Percentiles rank a stretch among this genome's conserved stretches.
Evolutionary conservation across 2,888 invertebrate genomes (phyloP).

Genomic region (Rhagium mordax): DNA sequence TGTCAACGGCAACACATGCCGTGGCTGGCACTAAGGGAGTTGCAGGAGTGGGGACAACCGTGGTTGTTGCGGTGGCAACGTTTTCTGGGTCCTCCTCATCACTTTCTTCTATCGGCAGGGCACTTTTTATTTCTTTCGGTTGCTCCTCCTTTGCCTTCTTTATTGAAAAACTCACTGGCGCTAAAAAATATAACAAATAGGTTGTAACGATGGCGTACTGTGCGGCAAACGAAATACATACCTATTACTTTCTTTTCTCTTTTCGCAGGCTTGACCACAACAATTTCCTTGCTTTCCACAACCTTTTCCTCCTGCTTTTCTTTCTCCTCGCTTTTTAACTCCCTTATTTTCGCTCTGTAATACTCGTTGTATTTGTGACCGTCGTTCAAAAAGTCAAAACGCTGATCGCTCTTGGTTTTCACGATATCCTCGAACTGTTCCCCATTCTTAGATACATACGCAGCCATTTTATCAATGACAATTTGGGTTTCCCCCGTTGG

Average conservation of each 20-base stretch:
- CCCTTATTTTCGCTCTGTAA: constrained; percentile 80
- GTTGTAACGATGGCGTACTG: background rate
- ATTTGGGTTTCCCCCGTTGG: constrained; percentile 89
- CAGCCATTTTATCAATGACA: constrained; percentile 97
- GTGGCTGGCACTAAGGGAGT: background rate
- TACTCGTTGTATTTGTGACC: constrained; percentile 85
- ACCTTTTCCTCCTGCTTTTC: constrained; percentile 63
- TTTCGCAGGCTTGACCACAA: constrained; percentile 41
- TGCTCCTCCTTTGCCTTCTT: constrained; percentile 81
- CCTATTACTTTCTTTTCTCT: constrained; percentile 67
- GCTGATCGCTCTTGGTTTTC: constrained; percentile 85
- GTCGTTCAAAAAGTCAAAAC: constrained; percentile 90
- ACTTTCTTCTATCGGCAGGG: constrained; percentile 83
- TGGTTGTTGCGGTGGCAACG: constrained; percentile 4
- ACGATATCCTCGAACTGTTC: constrained; percentile 93
- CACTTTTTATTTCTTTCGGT: constrained; percentile 75
- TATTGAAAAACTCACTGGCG: constrained; percentile 88
- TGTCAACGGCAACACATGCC: background rate
- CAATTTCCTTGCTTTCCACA: constrained; percentile 46
- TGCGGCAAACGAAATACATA: constrained; percentile 49
- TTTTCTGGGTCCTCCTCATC: constrained; percentile 74
- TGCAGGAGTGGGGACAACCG: background rate
- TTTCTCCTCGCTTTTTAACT: constrained; percentile 64
- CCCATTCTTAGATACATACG: constrained; percentile 96
- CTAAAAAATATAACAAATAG: constrained; percentile 64